Percentiles rank a stretch among this genome's conserved stretches.
Evolutionary conservation across 2,113 vertebrate species (phyloP).

Genomic region (Apus apus): DNA sequence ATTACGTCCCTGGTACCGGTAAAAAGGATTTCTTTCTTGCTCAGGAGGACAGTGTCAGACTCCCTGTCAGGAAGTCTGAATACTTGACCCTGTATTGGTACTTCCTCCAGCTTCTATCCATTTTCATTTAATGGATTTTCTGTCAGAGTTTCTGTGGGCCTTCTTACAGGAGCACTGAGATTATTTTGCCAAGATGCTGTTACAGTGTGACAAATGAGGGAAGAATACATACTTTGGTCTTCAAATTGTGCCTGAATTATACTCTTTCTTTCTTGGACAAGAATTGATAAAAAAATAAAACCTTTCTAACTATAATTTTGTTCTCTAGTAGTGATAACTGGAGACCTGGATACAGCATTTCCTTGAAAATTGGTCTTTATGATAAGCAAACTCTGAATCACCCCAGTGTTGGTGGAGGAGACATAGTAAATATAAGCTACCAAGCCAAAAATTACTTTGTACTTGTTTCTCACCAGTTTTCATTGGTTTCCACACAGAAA

Average conservation of each 20-base stretch:
- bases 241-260: background rate
- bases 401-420: accelerated
- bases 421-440: background rate
- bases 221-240: background rate
- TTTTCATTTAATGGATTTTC: background rate
- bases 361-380: background rate
- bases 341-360: background rate
- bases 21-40: background rate
- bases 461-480: accelerated
- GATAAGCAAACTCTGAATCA: background rate
- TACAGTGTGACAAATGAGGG: background rate
- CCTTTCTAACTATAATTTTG: background rate
- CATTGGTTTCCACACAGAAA: background rate
- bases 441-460: background rate
- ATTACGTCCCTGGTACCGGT: background rate
- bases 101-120: background rate
- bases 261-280: background rate
- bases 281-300: background rate
- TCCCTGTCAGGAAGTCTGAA: background rate
- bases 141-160: background rate
- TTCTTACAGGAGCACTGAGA: background rate
- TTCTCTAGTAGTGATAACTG: background rate
- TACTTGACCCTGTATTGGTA: background rate
- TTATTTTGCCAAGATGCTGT: background rate
- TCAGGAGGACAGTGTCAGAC: background rate